These are phyloP conservation scores for Cyprinella venusta DNA, from an alignment of 2,797 vertebrate genomes.

Conservation along the genomic window DNA sequence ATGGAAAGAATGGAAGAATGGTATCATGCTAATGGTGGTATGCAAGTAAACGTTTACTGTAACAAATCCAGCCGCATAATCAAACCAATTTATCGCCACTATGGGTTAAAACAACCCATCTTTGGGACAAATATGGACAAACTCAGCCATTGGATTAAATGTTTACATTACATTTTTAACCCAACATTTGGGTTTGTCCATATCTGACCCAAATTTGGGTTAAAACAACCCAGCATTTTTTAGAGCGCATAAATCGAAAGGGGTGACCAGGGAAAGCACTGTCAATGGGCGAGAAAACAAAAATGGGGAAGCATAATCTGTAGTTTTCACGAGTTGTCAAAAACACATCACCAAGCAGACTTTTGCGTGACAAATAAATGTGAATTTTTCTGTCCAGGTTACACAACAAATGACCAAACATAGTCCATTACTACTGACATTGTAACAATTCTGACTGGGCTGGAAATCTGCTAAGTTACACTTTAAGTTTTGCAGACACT, in stretches of 20 bases:
- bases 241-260: background rate
- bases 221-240: too few relatives aligned
- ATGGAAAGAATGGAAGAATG: conserved; percentile 21
- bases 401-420: background rate
- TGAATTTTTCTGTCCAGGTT: background rate
- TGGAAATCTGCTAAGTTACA: background rate
- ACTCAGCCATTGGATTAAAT: too few relatives aligned
- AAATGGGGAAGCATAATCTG: too few relatives aligned
- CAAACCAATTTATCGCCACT: background rate
- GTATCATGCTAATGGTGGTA: background rate
- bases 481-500: background rate
- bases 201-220: too few relatives aligned
- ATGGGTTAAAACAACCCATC: too few relatives aligned
- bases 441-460: background rate
- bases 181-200: too few relatives aligned
- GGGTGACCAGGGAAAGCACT: background rate
- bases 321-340: background rate
- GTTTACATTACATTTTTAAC: too few relatives aligned
- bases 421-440: too few relatives aligned
- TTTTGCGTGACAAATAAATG: too few relatives aligned
- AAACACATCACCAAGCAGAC: too few relatives aligned
- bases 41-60: background rate
- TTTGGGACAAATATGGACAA: too few relatives aligned
- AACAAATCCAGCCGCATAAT: conserved; percentile 4
- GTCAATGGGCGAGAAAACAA: too few relatives aligned